Conservation (phyloP, 2,888 invertebrate genomes). For the Ichneumoninae sp. region DNA sequence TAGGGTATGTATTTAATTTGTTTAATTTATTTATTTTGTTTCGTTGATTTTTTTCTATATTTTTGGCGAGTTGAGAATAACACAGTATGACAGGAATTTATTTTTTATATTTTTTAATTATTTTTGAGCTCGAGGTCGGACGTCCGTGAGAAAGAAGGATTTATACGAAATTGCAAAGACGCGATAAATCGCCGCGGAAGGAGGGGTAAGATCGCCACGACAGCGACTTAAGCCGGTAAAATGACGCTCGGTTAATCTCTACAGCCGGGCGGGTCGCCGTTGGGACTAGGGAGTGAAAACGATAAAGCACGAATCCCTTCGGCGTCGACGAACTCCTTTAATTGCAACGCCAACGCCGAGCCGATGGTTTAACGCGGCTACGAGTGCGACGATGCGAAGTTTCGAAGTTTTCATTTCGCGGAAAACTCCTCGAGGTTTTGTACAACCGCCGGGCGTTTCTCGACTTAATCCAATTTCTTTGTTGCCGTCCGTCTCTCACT, state of each 20-base stretch:
- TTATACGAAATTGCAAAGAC: not conserved
- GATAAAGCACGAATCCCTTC: slow-evolving; percentile 72
- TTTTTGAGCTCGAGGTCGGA: not conserved
- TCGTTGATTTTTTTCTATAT: no score
- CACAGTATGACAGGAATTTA: no score
- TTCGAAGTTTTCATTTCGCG: slow-evolving; percentile 58
- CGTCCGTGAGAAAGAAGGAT: slow-evolving; percentile 4
- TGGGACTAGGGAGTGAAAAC: slow-evolving; percentile 40
- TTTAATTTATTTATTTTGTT: no score
- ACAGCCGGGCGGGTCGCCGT: not conserved
- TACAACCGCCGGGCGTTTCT: slow-evolving; percentile 37
- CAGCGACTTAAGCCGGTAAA: slow-evolving; percentile 44
- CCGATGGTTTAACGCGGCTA: slow-evolving; percentile 35
- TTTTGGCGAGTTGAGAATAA: no score
- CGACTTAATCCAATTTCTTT: slow-evolving; percentile 61
- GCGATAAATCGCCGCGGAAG: not conserved
- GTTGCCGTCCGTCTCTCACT: slow-evolving; percentile 18
- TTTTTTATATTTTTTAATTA: no score
- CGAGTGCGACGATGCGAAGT: slow-evolving; percentile 22
- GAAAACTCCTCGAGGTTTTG: slow-evolving; percentile 42
- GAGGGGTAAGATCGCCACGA: slow-evolving; percentile 25
- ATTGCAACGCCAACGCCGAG: slow-evolving; percentile 58
- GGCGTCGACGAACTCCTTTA: slow-evolving; percentile 70
- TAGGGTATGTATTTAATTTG: no score
- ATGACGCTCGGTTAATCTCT: slow-evolving; percentile 52